Evolutionary conservation across 2,888 invertebrate genomes (phyloP).

Genomic region (Dicranocentrus wangi): DNA sequence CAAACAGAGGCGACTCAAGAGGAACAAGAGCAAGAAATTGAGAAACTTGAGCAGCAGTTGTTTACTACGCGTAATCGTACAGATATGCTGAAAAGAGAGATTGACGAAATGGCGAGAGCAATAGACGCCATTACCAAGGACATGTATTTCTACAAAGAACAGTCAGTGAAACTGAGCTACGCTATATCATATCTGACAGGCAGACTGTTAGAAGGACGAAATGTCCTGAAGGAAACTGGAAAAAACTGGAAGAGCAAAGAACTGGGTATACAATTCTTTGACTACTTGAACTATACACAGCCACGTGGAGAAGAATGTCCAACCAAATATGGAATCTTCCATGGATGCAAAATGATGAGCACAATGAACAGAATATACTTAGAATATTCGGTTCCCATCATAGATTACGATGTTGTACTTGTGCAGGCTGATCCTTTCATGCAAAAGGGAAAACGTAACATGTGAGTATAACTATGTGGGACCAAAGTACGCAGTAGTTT

Average conservation of each 20-base stretch:
- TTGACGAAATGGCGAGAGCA: not conserved
- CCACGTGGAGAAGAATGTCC: constrained; percentile 57
- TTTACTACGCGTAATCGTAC: not conserved
- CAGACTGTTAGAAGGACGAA: constrained; percentile 27
- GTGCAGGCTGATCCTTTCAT: constrained; percentile 63
- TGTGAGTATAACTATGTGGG: constrained; percentile 55
- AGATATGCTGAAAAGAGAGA: constrained; percentile 8
- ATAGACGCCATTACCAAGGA: constrained; percentile 23
- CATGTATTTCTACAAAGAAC: not conserved
- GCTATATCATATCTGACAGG: constrained; percentile 36
- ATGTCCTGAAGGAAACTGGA: constrained; percentile 26
- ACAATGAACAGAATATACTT: constrained; percentile 26
- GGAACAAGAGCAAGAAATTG: not conserved
- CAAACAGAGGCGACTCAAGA: not conserved
- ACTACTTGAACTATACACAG: constrained; percentile 55
- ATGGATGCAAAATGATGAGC: constrained; percentile 18
- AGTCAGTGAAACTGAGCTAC: constrained; percentile 16
- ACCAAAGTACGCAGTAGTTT: constrained; percentile 36
- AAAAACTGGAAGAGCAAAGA: constrained; percentile 45
- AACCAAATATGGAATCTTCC: constrained; percentile 48
- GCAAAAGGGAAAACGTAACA: constrained; percentile 15
- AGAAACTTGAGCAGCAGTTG: not conserved
- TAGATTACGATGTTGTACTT: constrained; percentile 23
- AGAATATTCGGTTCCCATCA: constrained; percentile 50
- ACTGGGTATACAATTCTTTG: constrained; percentile 38